Evolutionary conservation across 2,113 vertebrate genomes (phyloP), one percentile per base, ranked within the genome.

Genomic region (Platycercus adscitus): DNA sequence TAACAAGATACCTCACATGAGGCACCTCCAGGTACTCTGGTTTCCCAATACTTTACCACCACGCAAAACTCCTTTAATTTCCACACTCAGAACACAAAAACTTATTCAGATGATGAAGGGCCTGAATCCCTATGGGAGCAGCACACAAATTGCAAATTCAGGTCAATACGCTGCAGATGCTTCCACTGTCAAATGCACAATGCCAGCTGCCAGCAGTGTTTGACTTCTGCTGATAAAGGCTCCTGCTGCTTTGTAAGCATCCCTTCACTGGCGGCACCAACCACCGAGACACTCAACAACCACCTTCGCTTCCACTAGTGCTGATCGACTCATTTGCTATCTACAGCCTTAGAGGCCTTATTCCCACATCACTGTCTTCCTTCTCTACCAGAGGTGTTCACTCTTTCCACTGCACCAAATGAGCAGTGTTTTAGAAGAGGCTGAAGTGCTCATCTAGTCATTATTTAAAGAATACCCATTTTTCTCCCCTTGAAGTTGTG

Each of bases 161-260:
- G 43, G 37, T 66, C 50, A 55, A 4, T 35, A 50, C 37, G 53
- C 56, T 87, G 37, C 64, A 53, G 41, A 41, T 28, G 49, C n/a
- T 66, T 72, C 69, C 37, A 70, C 55, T 17, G 20, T 35, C n/a
- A 68, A 64, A 43, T 4, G 7, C 47, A 39, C 0, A 65, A 37
- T 25, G 0, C 56, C 1, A 2, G 41, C 56, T 79, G n/a, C 37
- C 39, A 89, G 9, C 2, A 1, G 31, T 1, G 4, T 31, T 52
- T 29, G 43, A 44, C 44, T 76, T 71, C 28, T 31, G 11, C 71
- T 55, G 52, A 58, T 26, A 68, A 68, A 64, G 23, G 29, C 26
- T 86, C 9, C 44, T 41, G 46, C 37, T 79, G n/a, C 50, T 81
- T 66, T 4, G 0, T 14, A 66, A 66, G 46, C 86, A 78, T 25